Evolutionary conservation across 2,797 vertebrate species (phyloP).

Genomic region (Acipenser oxyrinchus): DNA sequence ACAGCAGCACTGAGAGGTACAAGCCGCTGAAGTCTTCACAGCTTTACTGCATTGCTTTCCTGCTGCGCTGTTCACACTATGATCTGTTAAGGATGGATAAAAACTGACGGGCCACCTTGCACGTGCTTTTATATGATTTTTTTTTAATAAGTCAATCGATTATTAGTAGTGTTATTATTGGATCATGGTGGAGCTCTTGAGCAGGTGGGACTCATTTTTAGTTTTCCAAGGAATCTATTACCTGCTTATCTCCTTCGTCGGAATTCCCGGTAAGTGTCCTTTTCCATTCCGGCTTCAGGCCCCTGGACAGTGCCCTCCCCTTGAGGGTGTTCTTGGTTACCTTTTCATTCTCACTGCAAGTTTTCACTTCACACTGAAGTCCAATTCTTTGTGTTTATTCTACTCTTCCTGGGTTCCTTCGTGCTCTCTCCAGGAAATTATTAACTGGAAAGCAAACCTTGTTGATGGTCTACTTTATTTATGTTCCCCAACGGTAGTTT

Average conservation of each 20-base stretch:
- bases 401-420: too few species aligned
- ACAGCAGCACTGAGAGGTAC: conserved; percentile 3
- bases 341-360: too few species aligned
- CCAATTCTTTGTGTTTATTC: too few species aligned
- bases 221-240: conserved; percentile 16
- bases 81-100: background rate
- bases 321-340: too few species aligned
- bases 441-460: too few species aligned
- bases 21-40: background rate
- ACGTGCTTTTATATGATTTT: background rate
- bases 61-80: background rate
- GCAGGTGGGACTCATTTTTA: conserved; percentile 3
- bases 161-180: background rate
- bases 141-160: background rate
- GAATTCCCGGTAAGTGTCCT: conserved; percentile 15
- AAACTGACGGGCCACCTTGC: background rate
- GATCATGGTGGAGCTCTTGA: conserved; percentile 9
- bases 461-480: too few species aligned
- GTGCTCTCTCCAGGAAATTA: too few species aligned
- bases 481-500: too few species aligned
- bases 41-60: background rate
- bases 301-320: too few species aligned
- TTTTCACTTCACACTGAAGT: too few species aligned
- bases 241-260: conserved; percentile 17
- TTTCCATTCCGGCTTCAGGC: too few species aligned